Evolutionary conservation across 2,888 invertebrate species (phyloP), one percentile per base, ranked within the genome.

Genomic region (Neelides folsomi): DNA sequence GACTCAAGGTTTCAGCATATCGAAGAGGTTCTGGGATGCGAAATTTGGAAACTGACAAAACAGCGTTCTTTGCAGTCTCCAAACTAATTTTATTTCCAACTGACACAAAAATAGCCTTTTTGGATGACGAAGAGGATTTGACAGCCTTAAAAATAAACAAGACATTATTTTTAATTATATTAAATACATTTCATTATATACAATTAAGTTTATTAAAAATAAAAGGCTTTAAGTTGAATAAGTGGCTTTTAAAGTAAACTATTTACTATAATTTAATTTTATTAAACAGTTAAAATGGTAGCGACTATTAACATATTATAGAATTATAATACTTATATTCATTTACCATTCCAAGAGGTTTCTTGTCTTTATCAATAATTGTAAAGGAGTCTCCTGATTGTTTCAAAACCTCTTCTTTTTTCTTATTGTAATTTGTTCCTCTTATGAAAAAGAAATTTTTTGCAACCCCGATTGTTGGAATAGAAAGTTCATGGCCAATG

Each of bases 401-500:
- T 1, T 10, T 9, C 37, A 65, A 38, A 34, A 47, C 49, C 40
- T 56, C 53, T 7, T 47, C 18, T 36, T 35, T 43, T 27, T 53
- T 56, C 34, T 57, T 61, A 2, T 62, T 57, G 35, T 53, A 52
- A 7, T 53, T 47, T n/a, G 58, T 42, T 2, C 70, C 69, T 52
- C 69, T 69, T 8, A 70, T 66, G 34, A 67, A 65, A 42, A 68
- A 70, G 8, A 72, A 62, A 45, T 68, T 71, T 62, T 73, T 73
- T 5, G 71, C 72, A 9, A 71, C 70, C 35, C 73, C 73, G 43
- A 72, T 64, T 47, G 69, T 66, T 1, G 71, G 70, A 10, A 70
- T 62, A 39, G 66, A 66, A 15, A 67, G 51, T 4, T 66, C 44
- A 3, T 71, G 67, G 13, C 73, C 73, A 27, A 73, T 66, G 50